Conservation (phyloP, 2,113 vertebrate species). For the Amazona vittata region DNA sequence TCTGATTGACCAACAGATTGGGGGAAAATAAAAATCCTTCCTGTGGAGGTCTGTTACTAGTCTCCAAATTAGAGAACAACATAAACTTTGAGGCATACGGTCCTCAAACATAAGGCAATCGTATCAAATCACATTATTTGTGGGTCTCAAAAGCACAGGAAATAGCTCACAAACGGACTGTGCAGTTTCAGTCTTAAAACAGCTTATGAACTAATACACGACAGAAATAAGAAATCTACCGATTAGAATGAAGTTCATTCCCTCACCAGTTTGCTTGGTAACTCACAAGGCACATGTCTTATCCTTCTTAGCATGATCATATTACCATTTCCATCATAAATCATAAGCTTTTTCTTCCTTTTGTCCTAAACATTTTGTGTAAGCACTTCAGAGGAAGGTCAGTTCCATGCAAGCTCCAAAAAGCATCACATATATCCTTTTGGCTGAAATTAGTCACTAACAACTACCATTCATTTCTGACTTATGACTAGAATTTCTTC, state of each 20-base stretch:
- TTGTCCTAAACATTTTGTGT: background rate
- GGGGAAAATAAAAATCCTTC: background rate
- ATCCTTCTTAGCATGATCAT: background rate
- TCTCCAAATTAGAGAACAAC: background rate
- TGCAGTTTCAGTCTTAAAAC: background rate
- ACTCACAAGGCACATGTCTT: background rate
- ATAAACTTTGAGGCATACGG: background rate
- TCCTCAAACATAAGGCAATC: background rate
- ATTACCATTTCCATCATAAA: background rate
- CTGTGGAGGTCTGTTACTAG: background rate
- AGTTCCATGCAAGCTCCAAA: background rate
- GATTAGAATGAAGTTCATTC: background rate
- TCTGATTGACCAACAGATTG: background rate
- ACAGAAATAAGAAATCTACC: background rate
- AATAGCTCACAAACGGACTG: background rate
- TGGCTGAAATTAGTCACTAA: background rate
- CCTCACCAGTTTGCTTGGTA: background rate
- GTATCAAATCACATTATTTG: background rate
- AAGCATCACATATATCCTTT: background rate
- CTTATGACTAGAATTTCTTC: background rate
- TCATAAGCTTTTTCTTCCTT: background rate
- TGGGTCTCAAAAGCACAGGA: background rate
- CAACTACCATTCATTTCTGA: background rate
- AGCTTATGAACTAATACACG: background rate
- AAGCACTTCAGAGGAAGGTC: background rate